Evolutionary conservation across 2,797 vertebrate species (phyloP), one percentile per base, ranked within the genome.

Genomic region (Onychomys leucogaster): DNA sequence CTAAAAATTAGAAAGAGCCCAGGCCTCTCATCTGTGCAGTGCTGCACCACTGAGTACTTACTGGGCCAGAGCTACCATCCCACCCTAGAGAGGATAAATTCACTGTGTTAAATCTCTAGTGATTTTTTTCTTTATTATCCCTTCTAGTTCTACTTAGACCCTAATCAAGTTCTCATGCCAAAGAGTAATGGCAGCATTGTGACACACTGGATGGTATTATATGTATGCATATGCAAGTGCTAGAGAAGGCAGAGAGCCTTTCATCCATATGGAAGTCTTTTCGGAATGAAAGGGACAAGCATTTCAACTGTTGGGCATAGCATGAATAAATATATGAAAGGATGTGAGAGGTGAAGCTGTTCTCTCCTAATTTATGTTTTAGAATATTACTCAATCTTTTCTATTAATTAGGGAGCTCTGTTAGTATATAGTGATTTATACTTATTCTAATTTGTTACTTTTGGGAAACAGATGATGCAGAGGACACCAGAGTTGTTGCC

Each of bases 401-500:
- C 55, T 61, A 0, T 92, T 76, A 81, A 73, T 14, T 78, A 88
- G 90, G n/a, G 46, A 94, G 65, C 46, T 75, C 61, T 6, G 3
- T 89, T 65, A 75, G 23, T 71, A 41, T 89, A 9, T 63, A n/a
- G 13, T 80, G 52, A 67, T 10, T 6, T 83, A 49, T 37, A 19
- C 87, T 91, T 32, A 57, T 96, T 90, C 32, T 59, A 32, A 12
- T 82, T 77, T 89, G 13, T 86, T 89, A 63, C 43, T 91, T 89
- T 80, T 2, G 57, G 77, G n/a, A 94, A 80, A 34, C 78, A 76
- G 69, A 37, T 87, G 6, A 55, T 78, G 69, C 69, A 89, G 71
- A 41, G 57, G 52, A 32, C 11, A 25, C 75, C 37, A 89, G 46
- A 90, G 21, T 75, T 41, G 29, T 55, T 73, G 23, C 71, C 25